These are phyloP conservation scores for Dilophus febrilis DNA, from an alignment of 2,888 invertebrate genomes.

Conservation along the genomic window DNA sequence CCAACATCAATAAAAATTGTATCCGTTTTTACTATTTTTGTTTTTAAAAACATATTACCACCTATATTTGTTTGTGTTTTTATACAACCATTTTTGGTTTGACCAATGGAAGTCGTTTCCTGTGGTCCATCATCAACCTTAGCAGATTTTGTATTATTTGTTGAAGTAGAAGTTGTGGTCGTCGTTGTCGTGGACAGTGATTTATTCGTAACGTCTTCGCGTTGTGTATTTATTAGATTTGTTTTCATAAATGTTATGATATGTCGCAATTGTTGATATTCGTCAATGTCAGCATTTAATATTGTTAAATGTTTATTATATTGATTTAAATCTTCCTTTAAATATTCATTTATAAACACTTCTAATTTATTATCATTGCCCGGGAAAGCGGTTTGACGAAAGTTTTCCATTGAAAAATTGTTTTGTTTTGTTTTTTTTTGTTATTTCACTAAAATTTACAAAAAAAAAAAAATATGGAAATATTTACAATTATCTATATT, in stretches of 20 bases:
- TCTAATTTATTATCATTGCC: slow-evolving; percentile 30
- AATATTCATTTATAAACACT: slow-evolving; percentile 56
- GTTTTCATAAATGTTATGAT: slow-evolving; percentile 45
- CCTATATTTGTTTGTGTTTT: slow-evolving; percentile 65
- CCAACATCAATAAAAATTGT: slow-evolving; percentile 57
- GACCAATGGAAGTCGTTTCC: no score
- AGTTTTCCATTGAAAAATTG: background rate
- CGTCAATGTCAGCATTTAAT: slow-evolving; percentile 49
- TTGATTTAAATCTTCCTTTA: slow-evolving; percentile 50
- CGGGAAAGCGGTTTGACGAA: no score
- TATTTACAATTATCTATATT: no score
- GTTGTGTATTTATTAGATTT: slow-evolving; percentile 34
- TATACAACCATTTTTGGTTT: no score
- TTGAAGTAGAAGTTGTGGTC: no score
- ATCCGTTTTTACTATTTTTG: slow-evolving; percentile 46
- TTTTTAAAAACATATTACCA: slow-evolving; percentile 70
- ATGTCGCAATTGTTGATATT: slow-evolving; percentile 55
- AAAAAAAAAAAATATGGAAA: background rate
- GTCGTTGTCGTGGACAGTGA: no score
- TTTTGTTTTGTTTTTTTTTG: background rate
- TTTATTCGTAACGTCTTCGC: no score
- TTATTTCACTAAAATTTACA: background rate
- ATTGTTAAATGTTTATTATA: slow-evolving; percentile 40
- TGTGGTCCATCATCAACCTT: no score
- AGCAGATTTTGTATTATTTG: no score